Evolutionary conservation across 2,888 invertebrate genomes (phyloP).

Genomic region (Parasteatoda lunata): DNA sequence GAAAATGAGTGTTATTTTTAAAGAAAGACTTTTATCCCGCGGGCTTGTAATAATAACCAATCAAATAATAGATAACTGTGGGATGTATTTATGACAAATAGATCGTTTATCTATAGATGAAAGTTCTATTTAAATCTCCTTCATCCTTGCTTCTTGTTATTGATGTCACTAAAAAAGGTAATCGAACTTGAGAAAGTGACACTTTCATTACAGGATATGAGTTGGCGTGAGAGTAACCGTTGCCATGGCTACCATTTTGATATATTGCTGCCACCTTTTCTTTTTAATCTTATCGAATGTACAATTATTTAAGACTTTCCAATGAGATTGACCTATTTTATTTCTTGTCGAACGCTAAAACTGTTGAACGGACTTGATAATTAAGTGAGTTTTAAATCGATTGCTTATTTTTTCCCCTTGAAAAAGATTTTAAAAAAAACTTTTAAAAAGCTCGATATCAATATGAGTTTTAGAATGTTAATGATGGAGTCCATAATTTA

Average conservation of each 20-base stretch:
- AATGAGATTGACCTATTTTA: neutral
- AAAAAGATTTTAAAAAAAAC: neutral
- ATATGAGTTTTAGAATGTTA: no score
- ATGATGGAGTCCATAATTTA: no score
- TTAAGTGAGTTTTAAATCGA: no score
- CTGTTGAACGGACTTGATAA: no score
- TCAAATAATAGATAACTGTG: neutral
- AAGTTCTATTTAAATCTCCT: neutral
- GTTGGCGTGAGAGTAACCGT: neutral
- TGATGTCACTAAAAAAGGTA: neutral
- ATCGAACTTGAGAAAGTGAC: neutral
- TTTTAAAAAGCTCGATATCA: no score
- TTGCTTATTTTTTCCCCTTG: neutral
- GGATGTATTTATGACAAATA: neutral
- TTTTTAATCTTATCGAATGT: neutral
- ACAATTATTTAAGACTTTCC: neutral
- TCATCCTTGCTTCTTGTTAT: neutral
- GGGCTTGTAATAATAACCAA: no score
- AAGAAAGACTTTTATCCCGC: no score
- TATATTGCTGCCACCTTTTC: neutral
- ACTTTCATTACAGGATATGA: neutral
- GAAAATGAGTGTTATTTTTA: no score
- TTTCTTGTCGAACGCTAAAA: no score
- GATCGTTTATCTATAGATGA: neutral
- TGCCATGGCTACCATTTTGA: neutral